Percentiles rank a stretch among this genome's conserved stretches.
phyloP scores from a whole-genome alignment of 2,797 vertebrate genomes.

The Coluber constrictor region DNA sequence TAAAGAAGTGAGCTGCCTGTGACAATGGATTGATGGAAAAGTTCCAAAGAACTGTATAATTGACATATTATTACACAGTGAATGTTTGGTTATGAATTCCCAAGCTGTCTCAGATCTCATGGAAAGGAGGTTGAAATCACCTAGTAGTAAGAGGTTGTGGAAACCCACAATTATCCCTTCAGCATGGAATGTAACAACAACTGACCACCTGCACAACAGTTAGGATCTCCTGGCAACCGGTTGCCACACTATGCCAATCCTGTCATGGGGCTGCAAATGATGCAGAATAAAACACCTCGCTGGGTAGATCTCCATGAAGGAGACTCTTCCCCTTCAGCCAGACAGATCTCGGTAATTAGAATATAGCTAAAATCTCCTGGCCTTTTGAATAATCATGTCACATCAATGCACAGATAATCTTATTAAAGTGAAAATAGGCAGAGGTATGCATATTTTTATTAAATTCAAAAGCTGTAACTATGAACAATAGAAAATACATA shows the following conservation, averaged over 20 bases:
- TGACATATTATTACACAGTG: background rate
- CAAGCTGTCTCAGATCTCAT: background rate
- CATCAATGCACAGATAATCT: background rate
- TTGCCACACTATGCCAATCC: background rate
- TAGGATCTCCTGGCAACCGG: background rate
- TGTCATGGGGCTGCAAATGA: background rate
- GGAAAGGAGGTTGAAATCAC: background rate
- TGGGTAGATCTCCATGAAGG: background rate
- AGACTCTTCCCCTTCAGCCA: background rate
- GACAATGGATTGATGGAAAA: background rate
- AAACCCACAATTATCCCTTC: background rate
- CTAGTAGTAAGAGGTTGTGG: background rate
- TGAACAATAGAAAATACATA: background rate
- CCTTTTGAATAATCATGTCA: background rate
- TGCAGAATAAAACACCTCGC: background rate
- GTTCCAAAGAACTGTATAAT: background rate
- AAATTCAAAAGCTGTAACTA: background rate
- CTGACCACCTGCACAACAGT: background rate
- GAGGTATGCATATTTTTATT: background rate
- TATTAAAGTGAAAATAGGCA: background rate
- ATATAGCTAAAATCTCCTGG: background rate
- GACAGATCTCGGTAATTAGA: background rate
- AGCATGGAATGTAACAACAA: background rate
- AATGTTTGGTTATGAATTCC: background rate
- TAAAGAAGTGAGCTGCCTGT: background rate